Percentiles rank a stretch among this genome's conserved stretches.
Evolutionary conservation across 2,797 vertebrate genomes (phyloP).

Genomic region (Mus spretus): DNA sequence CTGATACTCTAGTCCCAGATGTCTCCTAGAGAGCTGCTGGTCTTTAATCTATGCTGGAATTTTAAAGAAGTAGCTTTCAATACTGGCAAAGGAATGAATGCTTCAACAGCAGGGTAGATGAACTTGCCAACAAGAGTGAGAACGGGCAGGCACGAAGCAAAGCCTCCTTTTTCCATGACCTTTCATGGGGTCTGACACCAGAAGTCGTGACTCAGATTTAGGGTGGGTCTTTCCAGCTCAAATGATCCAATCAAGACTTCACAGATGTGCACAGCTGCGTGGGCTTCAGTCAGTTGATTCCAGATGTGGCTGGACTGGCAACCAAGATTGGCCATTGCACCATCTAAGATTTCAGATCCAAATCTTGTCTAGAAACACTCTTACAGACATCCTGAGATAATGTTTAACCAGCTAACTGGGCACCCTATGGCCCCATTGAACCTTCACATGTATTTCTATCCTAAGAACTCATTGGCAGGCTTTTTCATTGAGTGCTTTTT

Average conservation of each 20-base stretch:
- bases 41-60: background rate
- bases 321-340: background rate
- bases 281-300: background rate
- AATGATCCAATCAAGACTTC: background rate
- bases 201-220: background rate
- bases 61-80: background rate
- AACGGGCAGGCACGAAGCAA: background rate
- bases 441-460: background rate
- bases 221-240: background rate
- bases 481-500: background rate
- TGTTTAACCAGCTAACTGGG: background rate
- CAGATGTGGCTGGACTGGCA: background rate
- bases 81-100: background rate
- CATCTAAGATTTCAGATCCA: background rate
- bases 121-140: background rate
- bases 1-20: background rate
- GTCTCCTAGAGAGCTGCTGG: background rate
- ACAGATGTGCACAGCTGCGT: background rate
- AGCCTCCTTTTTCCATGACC: background rate
- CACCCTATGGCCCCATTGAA: background rate
- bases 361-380: background rate
- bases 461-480: slow-evolving; percentile 14
- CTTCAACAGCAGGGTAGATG: background rate
- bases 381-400: background rate
- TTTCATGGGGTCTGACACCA: background rate